Evolutionary conservation across 2,888 invertebrate species (phyloP).

Genomic region (Polymixis lichenea): DNA sequence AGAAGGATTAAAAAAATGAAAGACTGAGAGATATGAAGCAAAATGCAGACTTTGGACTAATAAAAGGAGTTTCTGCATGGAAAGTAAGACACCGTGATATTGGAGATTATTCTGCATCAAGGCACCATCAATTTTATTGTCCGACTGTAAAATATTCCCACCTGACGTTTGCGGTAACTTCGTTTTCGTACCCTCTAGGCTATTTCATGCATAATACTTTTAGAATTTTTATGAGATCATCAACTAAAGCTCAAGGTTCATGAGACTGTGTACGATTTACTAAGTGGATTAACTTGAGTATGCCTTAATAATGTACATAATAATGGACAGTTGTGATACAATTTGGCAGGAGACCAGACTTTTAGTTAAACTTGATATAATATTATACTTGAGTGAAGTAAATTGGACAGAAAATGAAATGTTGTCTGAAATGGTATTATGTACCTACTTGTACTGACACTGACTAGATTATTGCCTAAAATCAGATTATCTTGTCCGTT

Average conservation of each 20-base stretch:
- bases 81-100: slow-evolving; percentile 81
- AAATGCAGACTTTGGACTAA: slow-evolving; percentile 28
- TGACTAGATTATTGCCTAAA: slow-evolving; percentile 34
- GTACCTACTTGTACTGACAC: slow-evolving; percentile 16
- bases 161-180: slow-evolving; percentile 67
- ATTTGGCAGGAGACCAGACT: slow-evolving; percentile 71
- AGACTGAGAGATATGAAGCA: neutral
- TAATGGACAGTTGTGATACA: slow-evolving; percentile 63
- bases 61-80: slow-evolving; percentile 59
- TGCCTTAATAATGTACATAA: slow-evolving; percentile 65
- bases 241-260: slow-evolving; percentile 66
- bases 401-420: slow-evolving; percentile 63
- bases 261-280: slow-evolving; percentile 56
- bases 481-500: slow-evolving; percentile 16
- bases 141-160: slow-evolving; percentile 71
- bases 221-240: slow-evolving; percentile 64
- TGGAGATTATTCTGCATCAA: slow-evolving; percentile 80
- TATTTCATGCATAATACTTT: slow-evolving; percentile 60
- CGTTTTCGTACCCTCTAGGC: slow-evolving; percentile 55
- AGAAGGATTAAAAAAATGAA: neutral
- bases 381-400: slow-evolving; percentile 61
- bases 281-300: slow-evolving; percentile 60
- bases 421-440: slow-evolving; percentile 19
- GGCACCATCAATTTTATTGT: slow-evolving; percentile 78
- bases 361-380: slow-evolving; percentile 53